Conservation (phyloP, 2,797 vertebrate species). For the Mareca strepera region DNA sequence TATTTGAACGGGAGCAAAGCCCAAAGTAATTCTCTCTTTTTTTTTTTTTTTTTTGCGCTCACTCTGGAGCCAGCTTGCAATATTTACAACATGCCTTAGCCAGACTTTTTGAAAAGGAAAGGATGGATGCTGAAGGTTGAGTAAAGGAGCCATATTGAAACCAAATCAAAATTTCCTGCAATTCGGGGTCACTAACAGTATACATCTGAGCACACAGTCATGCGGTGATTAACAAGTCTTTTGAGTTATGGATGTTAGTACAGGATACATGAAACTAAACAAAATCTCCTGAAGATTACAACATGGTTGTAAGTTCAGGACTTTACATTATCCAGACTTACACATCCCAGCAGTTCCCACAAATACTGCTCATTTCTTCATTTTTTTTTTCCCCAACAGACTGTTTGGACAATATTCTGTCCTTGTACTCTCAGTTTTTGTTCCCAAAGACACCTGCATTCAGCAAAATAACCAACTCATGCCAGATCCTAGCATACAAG, state of each 20-base stretch:
- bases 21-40: neutral
- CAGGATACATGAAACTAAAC: constrained; percentile 36
- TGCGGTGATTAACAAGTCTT: constrained; percentile 17
- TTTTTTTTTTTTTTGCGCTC: neutral
- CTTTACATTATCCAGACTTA: constrained; percentile 42
- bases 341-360: constrained; percentile 23
- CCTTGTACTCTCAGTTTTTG: neutral
- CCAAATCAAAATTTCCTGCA: constrained; percentile 11
- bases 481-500: neutral
- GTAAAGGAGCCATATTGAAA: neutral
- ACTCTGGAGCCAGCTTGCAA: constrained; percentile 2
- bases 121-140: constrained; percentile 9
- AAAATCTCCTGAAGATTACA: constrained; percentile 49
- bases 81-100: constrained; percentile 10
- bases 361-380: constrained; percentile 33
- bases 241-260: constrained; percentile 22
- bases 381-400: neutral
- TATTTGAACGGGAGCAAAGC: constrained; percentile 52
- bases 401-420: constrained; percentile 1
- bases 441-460: constrained; percentile 21
- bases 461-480: constrained; percentile 15
- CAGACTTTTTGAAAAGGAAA: constrained; percentile 26
- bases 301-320: constrained; percentile 10
- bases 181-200: neutral
- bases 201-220: neutral